phyloP scores from a whole-genome alignment of 1,140 invertebrate genomes.

The Drosophila repleta region DNA sequence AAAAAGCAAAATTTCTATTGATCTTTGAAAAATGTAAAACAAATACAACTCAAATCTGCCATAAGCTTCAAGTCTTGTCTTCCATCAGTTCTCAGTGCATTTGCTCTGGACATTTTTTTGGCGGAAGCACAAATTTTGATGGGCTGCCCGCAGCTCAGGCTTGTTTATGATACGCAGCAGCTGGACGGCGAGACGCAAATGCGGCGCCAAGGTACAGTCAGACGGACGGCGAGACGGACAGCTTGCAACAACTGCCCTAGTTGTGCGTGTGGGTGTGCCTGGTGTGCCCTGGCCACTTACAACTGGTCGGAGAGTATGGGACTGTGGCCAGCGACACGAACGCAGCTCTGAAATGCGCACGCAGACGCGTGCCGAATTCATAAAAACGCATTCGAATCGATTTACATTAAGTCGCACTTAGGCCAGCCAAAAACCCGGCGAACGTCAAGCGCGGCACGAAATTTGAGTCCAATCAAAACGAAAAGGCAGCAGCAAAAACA shows the following conservation, averaged over 20 bases:
- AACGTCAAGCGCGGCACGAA: constrained; percentile 60
- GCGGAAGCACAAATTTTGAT: constrained; percentile 32
- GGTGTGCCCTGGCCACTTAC: constrained; percentile 23
- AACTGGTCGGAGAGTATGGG: constrained; percentile 3
- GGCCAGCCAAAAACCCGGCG: constrained; percentile 43
- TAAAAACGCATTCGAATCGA: constrained; percentile 76
- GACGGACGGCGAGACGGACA: neutral
- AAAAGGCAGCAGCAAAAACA: constrained; percentile 38
- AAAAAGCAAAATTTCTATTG: too few species aligned
- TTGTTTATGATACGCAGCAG: constrained; percentile 52
- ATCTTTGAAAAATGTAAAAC: too few species aligned
- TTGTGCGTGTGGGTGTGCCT: constrained; percentile 22
- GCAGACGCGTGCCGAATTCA: constrained; percentile 79
- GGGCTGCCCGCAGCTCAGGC: constrained; percentile 33
- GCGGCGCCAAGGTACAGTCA: neutral
- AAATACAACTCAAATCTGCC: too few species aligned
- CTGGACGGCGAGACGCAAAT: neutral
- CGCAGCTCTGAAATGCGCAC: constrained; percentile 68
- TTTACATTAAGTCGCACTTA: constrained; percentile 72
- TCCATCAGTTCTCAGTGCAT: neutral
- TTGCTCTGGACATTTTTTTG: constrained; percentile 12
- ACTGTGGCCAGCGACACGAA: constrained; percentile 12
- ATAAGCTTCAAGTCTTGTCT: neutral
- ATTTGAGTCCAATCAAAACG: constrained; percentile 66
- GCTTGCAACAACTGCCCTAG: constrained; percentile 1